Evolutionary conservation across 2,797 vertebrate genomes (phyloP).

Genomic region (Hypotaenidia okinawae): DNA sequence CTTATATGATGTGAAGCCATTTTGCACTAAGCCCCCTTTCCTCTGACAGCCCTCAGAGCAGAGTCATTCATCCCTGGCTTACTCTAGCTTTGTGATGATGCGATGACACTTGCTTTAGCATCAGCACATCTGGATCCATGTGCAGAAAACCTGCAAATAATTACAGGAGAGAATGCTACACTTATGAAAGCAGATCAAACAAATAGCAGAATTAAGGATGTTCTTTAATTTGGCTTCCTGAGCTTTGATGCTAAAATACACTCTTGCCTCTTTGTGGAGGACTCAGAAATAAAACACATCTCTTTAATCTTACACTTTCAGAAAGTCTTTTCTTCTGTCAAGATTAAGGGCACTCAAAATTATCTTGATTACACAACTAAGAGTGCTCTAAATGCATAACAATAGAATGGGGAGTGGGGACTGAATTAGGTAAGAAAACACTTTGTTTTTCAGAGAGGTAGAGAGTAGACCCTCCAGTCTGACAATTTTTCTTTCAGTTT

Average conservation of each 20-base stretch:
- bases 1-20: background rate
- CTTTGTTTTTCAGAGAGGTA: background rate
- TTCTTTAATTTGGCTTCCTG: background rate
- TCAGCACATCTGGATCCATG: background rate
- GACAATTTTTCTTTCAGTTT: background rate
- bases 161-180: fast-evolving
- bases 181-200: background rate
- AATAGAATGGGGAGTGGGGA: background rate
- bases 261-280: background rate
- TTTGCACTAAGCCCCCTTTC: background rate
- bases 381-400: background rate
- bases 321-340: background rate
- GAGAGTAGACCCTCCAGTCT: background rate
- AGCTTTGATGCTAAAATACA: background rate
- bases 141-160: background rate
- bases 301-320: background rate
- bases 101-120: background rate
- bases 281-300: background rate
- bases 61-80: background rate
- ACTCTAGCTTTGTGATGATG: background rate
- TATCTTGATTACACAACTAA: background rate
- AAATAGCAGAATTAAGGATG: background rate
- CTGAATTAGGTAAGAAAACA: background rate
- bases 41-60: fast-evolving
- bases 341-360: background rate